Percentiles rank a stretch among this genome's conserved stretches.
phyloP scores from a whole-genome alignment of 1,140 invertebrate genomes.

The Dreissena polymorpha region DNA sequence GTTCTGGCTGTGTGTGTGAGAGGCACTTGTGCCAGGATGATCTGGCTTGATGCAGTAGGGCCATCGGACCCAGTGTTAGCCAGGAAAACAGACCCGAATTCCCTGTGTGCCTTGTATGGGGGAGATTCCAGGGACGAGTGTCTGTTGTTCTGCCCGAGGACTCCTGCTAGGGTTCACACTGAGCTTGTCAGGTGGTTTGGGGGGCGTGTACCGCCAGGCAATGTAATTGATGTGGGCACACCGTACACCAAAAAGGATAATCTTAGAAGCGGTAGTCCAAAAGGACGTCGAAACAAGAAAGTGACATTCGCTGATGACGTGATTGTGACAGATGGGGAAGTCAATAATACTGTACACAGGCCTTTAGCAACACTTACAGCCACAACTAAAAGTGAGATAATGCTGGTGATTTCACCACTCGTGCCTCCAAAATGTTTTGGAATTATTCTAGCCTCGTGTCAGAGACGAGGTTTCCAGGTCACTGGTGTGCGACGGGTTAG shows the following conservation, averaged over 20 bases:
- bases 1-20: conserved; percentile 74
- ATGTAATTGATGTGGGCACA: conserved; percentile 72
- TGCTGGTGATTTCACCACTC: conserved; percentile 72
- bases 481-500: conserved; percentile 67
- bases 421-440: conserved; percentile 70
- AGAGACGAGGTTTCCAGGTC: conserved; percentile 73
- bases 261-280: conserved; percentile 59
- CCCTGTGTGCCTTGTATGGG: conserved; percentile 75
- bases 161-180: conserved; percentile 62
- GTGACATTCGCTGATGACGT: conserved; percentile 38
- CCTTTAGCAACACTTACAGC: conserved; percentile 73
- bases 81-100: conserved; percentile 75
- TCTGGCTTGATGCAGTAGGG: conserved; percentile 76
- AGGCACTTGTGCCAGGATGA: conserved; percentile 69
- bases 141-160: conserved; percentile 73
- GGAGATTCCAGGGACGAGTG: conserved; percentile 70
- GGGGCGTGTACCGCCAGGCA: conserved; percentile 70
- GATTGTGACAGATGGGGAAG: conserved; percentile 26
- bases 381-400: conserved; percentile 70
- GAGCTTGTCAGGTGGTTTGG: conserved; percentile 76
- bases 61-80: conserved; percentile 75
- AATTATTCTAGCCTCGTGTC: conserved; percentile 69
- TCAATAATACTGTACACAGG: conserved; percentile 30
- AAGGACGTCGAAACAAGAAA: conserved; percentile 62
- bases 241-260: conserved; percentile 67